A percentile compares a stretch with the other conserved stretches of the same genome.
Conservation (phyloP, 2,113 vertebrate genomes). For the Pardalotus punctatus region DNA sequence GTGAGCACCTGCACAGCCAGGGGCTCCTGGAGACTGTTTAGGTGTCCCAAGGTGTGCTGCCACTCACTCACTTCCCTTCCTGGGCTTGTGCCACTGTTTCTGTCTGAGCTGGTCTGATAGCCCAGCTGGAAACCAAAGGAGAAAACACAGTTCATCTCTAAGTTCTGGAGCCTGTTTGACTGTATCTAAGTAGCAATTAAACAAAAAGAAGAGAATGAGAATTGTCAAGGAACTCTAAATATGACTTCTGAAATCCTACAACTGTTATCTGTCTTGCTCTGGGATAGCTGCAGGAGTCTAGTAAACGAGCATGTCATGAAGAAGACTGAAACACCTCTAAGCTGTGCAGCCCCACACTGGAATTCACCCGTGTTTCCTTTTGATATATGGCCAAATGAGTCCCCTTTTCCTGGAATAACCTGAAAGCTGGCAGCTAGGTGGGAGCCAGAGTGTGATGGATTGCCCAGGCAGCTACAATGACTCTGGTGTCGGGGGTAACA, state of each 20-base stretch:
- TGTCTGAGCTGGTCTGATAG: background rate
- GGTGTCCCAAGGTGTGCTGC: background rate
- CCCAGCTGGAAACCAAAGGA: background rate
- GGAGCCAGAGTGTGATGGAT: background rate
- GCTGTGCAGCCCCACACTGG: background rate
- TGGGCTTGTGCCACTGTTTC: background rate
- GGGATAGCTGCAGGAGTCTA: background rate
- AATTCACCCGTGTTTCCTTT: background rate
- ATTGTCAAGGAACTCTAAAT: background rate
- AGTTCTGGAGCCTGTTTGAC: background rate
- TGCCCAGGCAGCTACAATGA: background rate
- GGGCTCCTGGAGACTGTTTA: fast-evolving
- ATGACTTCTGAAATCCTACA: background rate
- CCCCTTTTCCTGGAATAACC: background rate
- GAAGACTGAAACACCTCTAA: background rate
- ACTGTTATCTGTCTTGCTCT: background rate
- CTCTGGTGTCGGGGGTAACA: background rate
- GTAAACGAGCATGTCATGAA: background rate
- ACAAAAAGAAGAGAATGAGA: background rate
- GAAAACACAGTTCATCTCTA: background rate
- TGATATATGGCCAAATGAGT: background rate
- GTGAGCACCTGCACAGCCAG: background rate
- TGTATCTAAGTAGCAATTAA: background rate
- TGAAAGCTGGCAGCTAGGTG: background rate
- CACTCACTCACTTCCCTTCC: background rate